Evolutionary conservation across 1,140 invertebrate genomes (phyloP).

Genomic region (Kradibia gibbosae): DNA sequence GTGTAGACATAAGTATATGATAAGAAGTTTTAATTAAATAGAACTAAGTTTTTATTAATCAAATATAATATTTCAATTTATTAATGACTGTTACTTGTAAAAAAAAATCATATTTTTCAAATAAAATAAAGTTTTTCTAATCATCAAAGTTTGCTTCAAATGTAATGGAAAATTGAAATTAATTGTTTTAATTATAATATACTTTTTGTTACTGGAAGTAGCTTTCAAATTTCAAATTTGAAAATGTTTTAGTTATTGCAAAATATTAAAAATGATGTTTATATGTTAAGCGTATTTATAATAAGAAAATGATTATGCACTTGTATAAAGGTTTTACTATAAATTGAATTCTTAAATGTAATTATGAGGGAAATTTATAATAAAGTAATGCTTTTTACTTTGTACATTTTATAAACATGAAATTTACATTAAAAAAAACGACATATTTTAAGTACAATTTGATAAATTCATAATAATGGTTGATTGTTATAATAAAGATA

Average conservation of each 20-base stretch:
- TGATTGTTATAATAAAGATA: constrained; percentile 47
- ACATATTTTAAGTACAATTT: constrained; percentile 47
- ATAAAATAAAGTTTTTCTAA: constrained; percentile 39
- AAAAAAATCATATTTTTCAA: constrained; percentile 45
- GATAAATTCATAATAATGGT: constrained; percentile 50
- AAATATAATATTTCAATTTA: constrained; percentile 32
- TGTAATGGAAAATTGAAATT: background rate
- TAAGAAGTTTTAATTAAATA: constrained; percentile 1
- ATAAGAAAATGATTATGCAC: background rate
- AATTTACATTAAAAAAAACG: constrained; percentile 50
- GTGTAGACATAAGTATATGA: constrained; percentile 32
- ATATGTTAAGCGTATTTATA: background rate
- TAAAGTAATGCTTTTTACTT: constrained; percentile 37
- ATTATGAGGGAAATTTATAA: constrained; percentile 20
- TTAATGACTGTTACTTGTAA: constrained; percentile 27
- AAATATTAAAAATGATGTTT: background rate
- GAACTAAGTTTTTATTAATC: constrained; percentile 25
- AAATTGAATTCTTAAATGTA: constrained; percentile 3
- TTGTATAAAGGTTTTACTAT: constrained; percentile 2
- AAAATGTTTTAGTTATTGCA: background rate
- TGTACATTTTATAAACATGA: constrained; percentile 49
- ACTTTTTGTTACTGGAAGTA: background rate
- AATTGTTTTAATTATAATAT: background rate
- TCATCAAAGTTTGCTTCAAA: constrained; percentile 15
- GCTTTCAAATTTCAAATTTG: background rate